Percentiles rank a stretch among this genome's conserved stretches.
Evolutionary conservation across 1,140 invertebrate genomes (phyloP).

Genomic region (Drosophila varians): DNA sequence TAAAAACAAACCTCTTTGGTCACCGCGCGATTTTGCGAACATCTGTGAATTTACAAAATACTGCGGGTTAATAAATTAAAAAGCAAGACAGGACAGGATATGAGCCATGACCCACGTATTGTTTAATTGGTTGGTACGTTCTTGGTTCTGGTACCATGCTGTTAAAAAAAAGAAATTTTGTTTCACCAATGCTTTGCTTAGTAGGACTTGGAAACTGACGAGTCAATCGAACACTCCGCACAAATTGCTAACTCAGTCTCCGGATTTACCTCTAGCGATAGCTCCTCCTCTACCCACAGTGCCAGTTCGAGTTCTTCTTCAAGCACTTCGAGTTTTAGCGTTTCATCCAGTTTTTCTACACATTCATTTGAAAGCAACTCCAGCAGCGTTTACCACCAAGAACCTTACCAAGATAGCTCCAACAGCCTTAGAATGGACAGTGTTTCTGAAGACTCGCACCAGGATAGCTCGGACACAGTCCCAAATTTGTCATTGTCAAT

Average conservation of each 20-base stretch:
- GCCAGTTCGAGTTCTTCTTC: no score
- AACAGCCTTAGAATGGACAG: background rate
- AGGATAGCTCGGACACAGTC: background rate
- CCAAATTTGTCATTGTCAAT: background rate
- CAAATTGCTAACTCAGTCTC: no score
- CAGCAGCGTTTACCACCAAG: background rate
- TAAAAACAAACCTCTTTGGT: background rate
- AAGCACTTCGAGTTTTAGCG: background rate
- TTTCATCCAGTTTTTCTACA: no score
- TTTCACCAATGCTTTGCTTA: background rate
- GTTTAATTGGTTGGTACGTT: background rate
- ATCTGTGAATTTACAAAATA: background rate
- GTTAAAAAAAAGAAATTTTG: background rate
- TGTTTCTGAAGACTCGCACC: background rate
- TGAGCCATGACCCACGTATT: background rate
- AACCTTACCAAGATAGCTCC: background rate
- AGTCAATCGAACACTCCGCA: background rate
- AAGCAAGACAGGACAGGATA: no score
- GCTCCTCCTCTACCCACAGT: background rate
- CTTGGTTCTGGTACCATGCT: background rate
- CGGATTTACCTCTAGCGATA: background rate
- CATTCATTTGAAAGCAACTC: background rate
- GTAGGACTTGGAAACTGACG: background rate
- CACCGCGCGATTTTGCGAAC: background rate
- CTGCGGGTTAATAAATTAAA: background rate